Evolutionary conservation across 2,113 vertebrate species (phyloP).

Genomic region (Gnathonemus longibarbis): DNA sequence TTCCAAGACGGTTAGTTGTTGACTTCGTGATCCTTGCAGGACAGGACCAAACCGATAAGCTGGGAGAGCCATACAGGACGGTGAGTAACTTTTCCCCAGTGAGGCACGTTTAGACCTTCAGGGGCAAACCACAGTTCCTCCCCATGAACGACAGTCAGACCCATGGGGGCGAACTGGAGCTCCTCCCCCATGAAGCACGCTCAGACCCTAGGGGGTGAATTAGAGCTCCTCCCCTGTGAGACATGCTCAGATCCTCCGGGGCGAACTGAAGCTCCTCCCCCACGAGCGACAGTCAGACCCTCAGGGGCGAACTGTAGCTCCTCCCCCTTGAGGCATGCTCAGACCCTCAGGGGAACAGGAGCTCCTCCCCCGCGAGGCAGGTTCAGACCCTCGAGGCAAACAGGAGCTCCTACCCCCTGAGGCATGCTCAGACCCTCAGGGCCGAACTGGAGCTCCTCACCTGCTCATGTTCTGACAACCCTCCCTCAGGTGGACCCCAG

Average conservation of each 20-base stretch:
- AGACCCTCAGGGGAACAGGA: no score
- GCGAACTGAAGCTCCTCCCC: no score
- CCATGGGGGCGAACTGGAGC: neutral
- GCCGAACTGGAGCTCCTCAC: neutral
- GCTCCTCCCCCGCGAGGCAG: neutral
- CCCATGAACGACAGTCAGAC: neutral
- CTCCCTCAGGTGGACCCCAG: conserved; percentile 29
- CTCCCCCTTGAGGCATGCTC: no score
- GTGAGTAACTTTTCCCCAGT: conserved; percentile 33
- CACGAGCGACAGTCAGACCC: no score
- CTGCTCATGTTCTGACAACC: neutral
- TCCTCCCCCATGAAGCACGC: neutral
- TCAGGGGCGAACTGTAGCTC: no score
- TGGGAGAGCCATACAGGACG: conserved; percentile 30
- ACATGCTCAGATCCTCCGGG: no score
- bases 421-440: neutral
- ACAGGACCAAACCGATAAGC: conserved; percentile 36
- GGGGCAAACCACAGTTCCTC: neutral
- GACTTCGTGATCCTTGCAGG: conserved; percentile 33
- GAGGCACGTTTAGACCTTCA: neutral
- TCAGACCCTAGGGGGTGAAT: neutral
- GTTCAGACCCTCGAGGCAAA: neutral
- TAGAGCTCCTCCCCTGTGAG: neutral
- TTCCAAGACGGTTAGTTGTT: neutral
- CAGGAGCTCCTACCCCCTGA: neutral